Evolutionary conservation across 2,888 invertebrate genomes (phyloP), one percentile per base, ranked within the genome.

Genomic region (Tetramorium bicarinatum): DNA sequence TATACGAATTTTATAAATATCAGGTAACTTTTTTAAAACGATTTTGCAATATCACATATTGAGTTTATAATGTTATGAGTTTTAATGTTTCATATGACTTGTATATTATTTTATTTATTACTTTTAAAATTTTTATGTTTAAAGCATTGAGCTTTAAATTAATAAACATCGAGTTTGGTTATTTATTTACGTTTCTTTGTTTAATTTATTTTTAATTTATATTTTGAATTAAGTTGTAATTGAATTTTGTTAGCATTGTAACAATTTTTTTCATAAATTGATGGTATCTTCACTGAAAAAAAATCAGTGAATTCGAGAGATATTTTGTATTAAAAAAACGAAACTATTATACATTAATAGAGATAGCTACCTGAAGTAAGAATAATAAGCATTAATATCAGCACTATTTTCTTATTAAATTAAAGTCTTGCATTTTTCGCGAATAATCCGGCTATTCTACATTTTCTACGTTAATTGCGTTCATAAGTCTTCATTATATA

Each of bases 401-500:
- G 64, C n/a, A 62, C 6, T 64, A 34, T n/a, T 34, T 76, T 21
- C 2, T 34, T 38, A 54, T 38, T 72, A 72, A 72, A 52, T 54
- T 21, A 72, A 54, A 38, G 38, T 72, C 15, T 38, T 21, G n/a
- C 34, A 38, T 13, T 71, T 54, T 21, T 34, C 21, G 38, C 34
- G 21, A 54, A 72, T 54, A 41, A 18, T 72, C n/a, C 9, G 0
- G 2, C 21, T 47, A 44, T 18, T 18, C 7, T 64, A 21, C n/a
- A 15, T 61, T 34, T 13, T 21, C 54, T 71, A 15, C 71, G 11
- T 72, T 44, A 66, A 44, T 15, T 44, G 3, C 18, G 8, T 18
- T 49, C 18, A 29, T 44, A 25, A 66, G 15, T 44, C 25, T 47
- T 67, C 11, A 49, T 47, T 29, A 47, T 29, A 47, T 6, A 47